These are phyloP conservation scores for Sipha maydis DNA, from an alignment of 2,888 invertebrate species.

Conservation along the genomic window DNA sequence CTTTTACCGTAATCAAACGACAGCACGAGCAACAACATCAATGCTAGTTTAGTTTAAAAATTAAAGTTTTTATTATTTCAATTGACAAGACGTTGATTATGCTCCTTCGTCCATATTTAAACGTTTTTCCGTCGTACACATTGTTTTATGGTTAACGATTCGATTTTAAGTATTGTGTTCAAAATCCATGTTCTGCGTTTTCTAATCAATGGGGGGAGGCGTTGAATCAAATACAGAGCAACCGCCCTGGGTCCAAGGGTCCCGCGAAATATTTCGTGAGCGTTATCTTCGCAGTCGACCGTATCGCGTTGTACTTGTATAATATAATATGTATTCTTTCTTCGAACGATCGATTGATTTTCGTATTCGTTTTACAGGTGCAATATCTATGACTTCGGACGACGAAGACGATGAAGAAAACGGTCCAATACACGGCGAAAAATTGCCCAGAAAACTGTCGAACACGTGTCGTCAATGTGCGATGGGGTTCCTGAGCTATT, in stretches of 20 bases:
- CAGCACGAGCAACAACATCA: neutral
- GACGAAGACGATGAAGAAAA: slow-evolving; percentile 69
- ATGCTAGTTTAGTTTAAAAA: slow-evolving; percentile 14
- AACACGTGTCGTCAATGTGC: slow-evolving; percentile 64
- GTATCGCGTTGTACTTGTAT: no score
- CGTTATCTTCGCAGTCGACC: no score
- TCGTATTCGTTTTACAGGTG: slow-evolving; percentile 70
- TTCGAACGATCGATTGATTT: slow-evolving; percentile 59
- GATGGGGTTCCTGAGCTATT: slow-evolving; percentile 56
- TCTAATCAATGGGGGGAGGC: no score
- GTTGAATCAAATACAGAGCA: no score
- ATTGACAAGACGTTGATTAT: slow-evolving; percentile 16
- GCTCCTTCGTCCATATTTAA: no score
- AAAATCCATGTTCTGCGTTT: no score
- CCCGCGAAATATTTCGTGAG: no score
- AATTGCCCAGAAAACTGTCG: slow-evolving; percentile 61
- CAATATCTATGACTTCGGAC: slow-evolving; percentile 76
- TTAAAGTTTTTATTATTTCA: slow-evolving; percentile 43
- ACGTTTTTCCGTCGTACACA: no score
- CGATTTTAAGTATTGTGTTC: no score
- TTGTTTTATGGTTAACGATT: no score
- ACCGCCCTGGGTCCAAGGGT: no score
- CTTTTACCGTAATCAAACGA: slow-evolving; percentile 32
- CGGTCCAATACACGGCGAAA: slow-evolving; percentile 63
- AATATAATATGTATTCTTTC: slow-evolving; percentile 47